Conservation (phyloP, 2,113 vertebrate genomes). For the Cathartes aura region DNA sequence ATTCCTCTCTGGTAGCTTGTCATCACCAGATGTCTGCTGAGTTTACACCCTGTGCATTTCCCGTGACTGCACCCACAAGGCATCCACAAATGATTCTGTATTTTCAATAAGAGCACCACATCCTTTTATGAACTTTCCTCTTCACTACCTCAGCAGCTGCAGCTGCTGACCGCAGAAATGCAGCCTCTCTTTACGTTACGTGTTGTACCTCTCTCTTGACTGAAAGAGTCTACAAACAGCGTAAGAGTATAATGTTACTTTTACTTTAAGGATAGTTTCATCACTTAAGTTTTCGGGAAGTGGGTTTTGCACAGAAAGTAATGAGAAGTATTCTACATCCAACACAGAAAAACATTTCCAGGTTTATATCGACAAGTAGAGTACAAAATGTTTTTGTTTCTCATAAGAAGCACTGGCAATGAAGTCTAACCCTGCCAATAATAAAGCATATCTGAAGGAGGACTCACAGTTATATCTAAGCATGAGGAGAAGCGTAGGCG, state of each 20-base stretch:
- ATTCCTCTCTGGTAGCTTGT: constrained; percentile 28
- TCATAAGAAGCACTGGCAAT: not conserved
- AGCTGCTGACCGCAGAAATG: constrained; percentile 6
- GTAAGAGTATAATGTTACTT: not conserved
- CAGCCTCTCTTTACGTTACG: not conserved
- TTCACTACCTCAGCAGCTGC: constrained; percentile 14
- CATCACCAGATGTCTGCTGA: constrained; percentile 37
- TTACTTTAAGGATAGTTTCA: not conserved
- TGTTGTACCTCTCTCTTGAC: not conserved
- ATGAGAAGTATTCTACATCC: not conserved
- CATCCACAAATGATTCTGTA: constrained; percentile 6
- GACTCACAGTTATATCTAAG: not conserved
- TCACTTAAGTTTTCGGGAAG: not conserved
- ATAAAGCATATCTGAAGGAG: not conserved
- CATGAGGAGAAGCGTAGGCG: not conserved
- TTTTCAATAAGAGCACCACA: not conserved
- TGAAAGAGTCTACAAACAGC: not conserved
- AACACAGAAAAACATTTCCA: not conserved
- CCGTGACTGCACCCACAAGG: not conserved
- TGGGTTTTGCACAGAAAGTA: not conserved
- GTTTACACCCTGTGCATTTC: constrained; percentile 28
- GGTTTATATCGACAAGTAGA: not conserved
- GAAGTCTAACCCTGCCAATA: not conserved
- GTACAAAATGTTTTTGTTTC: not conserved
- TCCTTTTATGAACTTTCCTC: not conserved